Conservation (phyloP, 2,888 invertebrate species). For the Gnatocerus cornutus region DNA sequence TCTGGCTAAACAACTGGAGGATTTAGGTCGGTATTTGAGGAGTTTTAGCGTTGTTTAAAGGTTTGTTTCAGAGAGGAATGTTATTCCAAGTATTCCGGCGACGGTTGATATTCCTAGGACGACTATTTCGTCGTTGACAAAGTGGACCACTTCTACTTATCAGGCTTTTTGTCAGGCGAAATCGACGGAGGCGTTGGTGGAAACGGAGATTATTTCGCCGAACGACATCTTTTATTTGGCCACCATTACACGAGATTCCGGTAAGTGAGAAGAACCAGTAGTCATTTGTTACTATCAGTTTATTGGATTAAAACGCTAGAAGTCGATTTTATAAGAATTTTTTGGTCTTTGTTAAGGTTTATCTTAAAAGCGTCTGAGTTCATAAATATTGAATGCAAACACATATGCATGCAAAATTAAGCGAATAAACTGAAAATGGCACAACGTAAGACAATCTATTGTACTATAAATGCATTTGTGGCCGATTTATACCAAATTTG, state of each 20-base stretch:
- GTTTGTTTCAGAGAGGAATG: conserved; percentile 63
- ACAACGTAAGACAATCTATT: no score
- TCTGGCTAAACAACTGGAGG: conserved; percentile 85
- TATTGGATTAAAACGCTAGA: no score
- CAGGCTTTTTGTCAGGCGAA: conserved; percentile 77
- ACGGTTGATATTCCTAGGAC: conserved; percentile 69
- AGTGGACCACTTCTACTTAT: conserved; percentile 82
- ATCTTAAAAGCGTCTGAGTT: no score
- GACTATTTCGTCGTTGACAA: conserved; percentile 77
- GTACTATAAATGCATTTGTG: no score
- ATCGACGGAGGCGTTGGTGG: conserved; percentile 73
- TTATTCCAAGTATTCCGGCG: conserved; percentile 64
- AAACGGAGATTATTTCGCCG: conserved; percentile 75
- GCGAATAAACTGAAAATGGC: no score
- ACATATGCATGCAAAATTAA: no score
- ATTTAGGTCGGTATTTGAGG: conserved; percentile 70
- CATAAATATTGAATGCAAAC: no score
- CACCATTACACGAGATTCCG: conserved; percentile 84
- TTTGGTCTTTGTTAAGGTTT: no score
- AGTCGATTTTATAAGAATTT: no score
- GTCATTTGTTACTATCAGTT: no score
- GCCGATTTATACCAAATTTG: no score
- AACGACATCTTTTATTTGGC: conserved; percentile 85
- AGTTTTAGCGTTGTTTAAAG: not conserved
- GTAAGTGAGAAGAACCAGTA: conserved; percentile 68